Evolutionary conservation across 2,797 vertebrate species (phyloP).

Genomic region (Malurus splendens): DNA sequence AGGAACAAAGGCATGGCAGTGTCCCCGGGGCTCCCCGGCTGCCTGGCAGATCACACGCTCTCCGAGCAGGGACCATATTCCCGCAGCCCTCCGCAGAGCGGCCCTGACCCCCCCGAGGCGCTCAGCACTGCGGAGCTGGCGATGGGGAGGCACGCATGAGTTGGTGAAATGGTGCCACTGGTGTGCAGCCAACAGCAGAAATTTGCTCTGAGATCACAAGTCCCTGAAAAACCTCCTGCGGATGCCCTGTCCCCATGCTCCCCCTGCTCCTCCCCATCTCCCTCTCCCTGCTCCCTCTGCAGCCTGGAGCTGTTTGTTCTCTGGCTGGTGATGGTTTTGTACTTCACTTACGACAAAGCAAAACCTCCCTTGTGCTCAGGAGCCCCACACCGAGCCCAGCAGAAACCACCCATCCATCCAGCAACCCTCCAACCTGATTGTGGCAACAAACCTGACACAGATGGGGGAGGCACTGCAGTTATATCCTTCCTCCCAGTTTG

Average conservation of each 20-base stretch:
- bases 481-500: neutral
- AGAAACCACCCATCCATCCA: neutral
- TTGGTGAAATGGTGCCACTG: neutral
- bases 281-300: neutral
- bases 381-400: neutral
- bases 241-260: neutral
- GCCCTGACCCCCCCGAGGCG: neutral
- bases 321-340: conserved; percentile 12
- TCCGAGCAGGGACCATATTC: neutral
- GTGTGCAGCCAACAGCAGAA: neutral
- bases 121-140: neutral
- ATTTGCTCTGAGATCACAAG: neutral
- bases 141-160: neutral
- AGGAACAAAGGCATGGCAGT: conserved; percentile 43
- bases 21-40: conserved; percentile 2
- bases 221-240: neutral
- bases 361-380: neutral
- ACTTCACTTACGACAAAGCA: neutral
- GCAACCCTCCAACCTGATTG: neutral
- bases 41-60: neutral
- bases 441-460: rapidly evolving
- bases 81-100: neutral
- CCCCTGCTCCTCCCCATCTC: neutral
- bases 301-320: conserved; percentile 40
- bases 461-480: neutral